These are phyloP conservation scores for Odocoileus virginianus DNA, from an alignment of 2,113 vertebrate species.

Conservation along the genomic window DNA sequence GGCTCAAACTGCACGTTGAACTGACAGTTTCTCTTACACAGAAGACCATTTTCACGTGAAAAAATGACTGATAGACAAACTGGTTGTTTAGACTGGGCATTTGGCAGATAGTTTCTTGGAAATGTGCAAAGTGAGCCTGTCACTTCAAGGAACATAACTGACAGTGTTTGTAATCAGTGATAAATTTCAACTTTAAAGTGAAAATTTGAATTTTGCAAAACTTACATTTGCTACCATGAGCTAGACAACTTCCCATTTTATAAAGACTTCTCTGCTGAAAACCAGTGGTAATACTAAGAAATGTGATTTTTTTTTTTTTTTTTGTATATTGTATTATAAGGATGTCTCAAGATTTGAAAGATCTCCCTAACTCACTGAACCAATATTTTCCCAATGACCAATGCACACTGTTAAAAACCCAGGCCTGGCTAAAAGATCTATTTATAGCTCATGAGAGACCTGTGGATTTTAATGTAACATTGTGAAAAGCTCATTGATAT, in stretches of 20 bases:
- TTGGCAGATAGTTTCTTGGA: neutral
- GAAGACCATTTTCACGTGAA: neutral
- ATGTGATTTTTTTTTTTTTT: neutral
- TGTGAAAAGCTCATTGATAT: neutral
- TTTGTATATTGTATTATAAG: neutral
- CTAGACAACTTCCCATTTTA: neutral
- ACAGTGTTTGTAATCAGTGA: neutral
- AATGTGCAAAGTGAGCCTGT: neutral
- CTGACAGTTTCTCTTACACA: neutral
- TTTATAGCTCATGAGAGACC: neutral
- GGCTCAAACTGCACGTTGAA: neutral
- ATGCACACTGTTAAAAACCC: neutral
- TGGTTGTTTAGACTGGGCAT: neutral
- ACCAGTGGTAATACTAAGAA: neutral
- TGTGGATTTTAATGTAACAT: neutral
- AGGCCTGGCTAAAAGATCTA: neutral
- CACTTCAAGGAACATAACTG: neutral
- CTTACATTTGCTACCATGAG: neutral
- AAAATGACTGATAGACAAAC: neutral
- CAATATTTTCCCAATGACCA: neutral
- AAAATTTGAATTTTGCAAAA: neutral
- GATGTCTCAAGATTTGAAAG: neutral
- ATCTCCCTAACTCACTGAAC: neutral
- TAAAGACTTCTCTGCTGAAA: neutral
- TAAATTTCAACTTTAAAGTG: slow-evolving; percentile 2